Evolutionary conservation across 2,888 invertebrate species (phyloP).

Genomic region (Patella caerulea): DNA sequence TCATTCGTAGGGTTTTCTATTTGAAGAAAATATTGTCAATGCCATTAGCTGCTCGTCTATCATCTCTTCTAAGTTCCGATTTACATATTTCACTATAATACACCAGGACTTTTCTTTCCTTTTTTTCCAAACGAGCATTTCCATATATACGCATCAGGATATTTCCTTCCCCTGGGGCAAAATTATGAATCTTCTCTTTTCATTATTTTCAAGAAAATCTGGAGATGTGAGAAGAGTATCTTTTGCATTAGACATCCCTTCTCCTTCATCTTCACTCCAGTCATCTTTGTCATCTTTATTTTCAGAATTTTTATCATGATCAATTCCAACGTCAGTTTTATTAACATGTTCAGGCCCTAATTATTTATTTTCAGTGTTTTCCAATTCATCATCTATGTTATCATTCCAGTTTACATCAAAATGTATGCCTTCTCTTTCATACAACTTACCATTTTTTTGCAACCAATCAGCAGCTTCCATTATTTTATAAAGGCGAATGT

Average conservation of each 20-base stretch:
- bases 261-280: not conserved
- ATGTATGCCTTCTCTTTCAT: not conserved
- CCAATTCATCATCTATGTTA: too few relatives aligned
- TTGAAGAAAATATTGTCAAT: conserved; percentile 1
- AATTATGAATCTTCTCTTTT: not conserved
- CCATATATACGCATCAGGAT: not conserved
- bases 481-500: conserved; percentile 9
- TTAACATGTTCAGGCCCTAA: too few relatives aligned
- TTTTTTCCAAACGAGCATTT: not conserved
- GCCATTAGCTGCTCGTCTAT: not conserved
- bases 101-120: not conserved
- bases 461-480: conserved; percentile 11
- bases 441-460: not conserved
- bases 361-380: too few relatives aligned
- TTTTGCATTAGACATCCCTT: not conserved
- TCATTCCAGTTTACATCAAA: too few relatives aligned
- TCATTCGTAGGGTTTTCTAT: not conserved
- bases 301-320: not conserved
- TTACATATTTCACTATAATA: not conserved
- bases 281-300: not conserved
- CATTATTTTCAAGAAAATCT: conserved; percentile 1
- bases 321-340: not conserved
- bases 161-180: conserved; percentile 2
- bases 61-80: not conserved
- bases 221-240: not conserved